These are phyloP conservation scores for Drosophila hamatofila DNA, from an alignment of 2,888 invertebrate species.

Conservation along the genomic window DNA sequence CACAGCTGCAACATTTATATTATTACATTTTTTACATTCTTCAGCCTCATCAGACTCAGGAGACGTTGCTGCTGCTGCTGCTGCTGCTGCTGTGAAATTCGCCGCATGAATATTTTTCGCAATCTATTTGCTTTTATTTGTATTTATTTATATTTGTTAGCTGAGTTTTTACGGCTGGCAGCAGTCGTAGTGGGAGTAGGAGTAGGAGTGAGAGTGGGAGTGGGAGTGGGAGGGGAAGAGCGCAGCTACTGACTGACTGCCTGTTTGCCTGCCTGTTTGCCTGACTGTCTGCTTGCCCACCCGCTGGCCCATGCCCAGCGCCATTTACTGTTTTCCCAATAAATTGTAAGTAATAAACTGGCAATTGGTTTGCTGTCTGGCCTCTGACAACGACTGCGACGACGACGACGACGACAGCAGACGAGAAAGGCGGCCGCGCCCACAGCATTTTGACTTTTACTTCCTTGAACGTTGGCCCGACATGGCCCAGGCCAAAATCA, in stretches of 20 bases:
- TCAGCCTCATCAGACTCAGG: constrained; percentile 55
- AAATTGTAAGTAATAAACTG: constrained; percentile 80
- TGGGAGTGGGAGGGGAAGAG: not conserved
- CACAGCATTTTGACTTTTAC: constrained; percentile 71
- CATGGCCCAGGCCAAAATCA: constrained; percentile 59
- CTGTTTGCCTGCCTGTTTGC: no score
- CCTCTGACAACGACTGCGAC: constrained; percentile 53
- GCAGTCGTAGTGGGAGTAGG: constrained; percentile 22
- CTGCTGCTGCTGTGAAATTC: constrained; percentile 37
- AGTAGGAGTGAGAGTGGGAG: constrained; percentile 21
- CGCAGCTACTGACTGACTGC: constrained; percentile 5
- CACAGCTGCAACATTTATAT: constrained; percentile 55
- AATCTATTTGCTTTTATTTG: constrained; percentile 69
- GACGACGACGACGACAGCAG: constrained; percentile 14
- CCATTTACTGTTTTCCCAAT: constrained; percentile 67
- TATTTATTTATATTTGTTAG: constrained; percentile 71
- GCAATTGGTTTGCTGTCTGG: constrained; percentile 75
- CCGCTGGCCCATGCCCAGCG: constrained; percentile 25
- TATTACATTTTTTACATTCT: constrained; percentile 24
- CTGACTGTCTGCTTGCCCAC: constrained; percentile 1
- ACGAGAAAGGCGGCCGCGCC: constrained; percentile 59
- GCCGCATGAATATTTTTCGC: constrained; percentile 67
- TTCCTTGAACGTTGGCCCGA: constrained; percentile 47
- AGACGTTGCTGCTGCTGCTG: constrained; percentile 31
- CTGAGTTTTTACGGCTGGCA: constrained; percentile 67